A percentile compares a stretch with the other conserved stretches of the same genome.
phyloP scores from a whole-genome alignment of 2,113 vertebrate genomes.

The Megaceryle maxima region DNA sequence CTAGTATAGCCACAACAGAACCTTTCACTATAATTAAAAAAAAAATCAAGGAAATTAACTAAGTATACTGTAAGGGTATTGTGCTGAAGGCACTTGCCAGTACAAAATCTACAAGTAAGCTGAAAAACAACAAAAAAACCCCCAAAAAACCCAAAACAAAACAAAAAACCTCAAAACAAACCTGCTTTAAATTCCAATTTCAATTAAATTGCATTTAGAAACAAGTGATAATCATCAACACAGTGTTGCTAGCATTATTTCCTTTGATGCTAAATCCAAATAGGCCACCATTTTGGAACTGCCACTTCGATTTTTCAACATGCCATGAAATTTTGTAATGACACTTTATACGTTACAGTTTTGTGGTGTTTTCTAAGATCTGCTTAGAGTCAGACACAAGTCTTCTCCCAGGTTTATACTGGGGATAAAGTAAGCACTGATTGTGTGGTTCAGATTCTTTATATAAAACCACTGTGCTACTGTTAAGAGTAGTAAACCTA shows the following conservation, averaged over 20 bases:
- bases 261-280: neutral
- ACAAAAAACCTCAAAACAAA: neutral
- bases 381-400: neutral
- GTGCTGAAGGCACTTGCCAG: neutral
- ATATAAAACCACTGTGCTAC: neutral
- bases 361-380: neutral
- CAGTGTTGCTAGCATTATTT: neutral
- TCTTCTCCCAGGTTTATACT: neutral
- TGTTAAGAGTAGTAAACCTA: neutral
- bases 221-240: neutral
- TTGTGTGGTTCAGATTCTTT: neutral
- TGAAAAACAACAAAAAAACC: neutral
- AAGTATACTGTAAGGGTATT: neutral
- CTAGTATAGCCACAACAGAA: neutral
- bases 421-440: neutral
- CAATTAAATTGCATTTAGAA: neutral
- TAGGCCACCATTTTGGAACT: neutral
- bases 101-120: neutral
- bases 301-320: neutral
- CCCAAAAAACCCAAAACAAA: no score
- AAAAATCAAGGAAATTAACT: neutral
- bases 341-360: accelerated
- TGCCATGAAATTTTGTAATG: neutral
- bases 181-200: neutral
- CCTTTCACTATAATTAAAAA: neutral